These are phyloP conservation scores for Mechanitis messenoides DNA, from an alignment of 2,888 invertebrate genomes.

Conservation along the genomic window DNA sequence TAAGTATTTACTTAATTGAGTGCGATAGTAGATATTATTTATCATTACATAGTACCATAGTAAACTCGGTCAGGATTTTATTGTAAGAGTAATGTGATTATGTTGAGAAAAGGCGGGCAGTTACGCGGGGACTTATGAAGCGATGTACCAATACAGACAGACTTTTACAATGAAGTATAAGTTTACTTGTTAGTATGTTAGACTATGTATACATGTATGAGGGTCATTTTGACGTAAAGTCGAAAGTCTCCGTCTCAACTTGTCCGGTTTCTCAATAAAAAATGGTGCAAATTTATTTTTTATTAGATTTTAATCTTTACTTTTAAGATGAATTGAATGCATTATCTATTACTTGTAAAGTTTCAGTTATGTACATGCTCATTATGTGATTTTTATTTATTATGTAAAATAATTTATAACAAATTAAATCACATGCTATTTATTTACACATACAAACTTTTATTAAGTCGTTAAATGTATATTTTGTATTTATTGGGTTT, in stretches of 20 bases:
- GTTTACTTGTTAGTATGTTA: too few relatives aligned
- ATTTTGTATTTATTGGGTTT: constrained; percentile 6
- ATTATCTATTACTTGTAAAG: constrained; percentile 9
- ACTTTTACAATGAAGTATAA: too few relatives aligned
- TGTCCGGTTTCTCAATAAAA: constrained; percentile 16
- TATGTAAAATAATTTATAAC: constrained; percentile 8
- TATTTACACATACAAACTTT: constrained; percentile 11
- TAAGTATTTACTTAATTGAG: constrained; percentile 10
- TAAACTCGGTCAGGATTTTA: constrained; percentile 6
- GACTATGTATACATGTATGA: neutral
- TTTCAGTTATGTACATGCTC: constrained; percentile 11
- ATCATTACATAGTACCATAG: neutral
- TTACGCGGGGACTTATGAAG: neutral
- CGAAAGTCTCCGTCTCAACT: constrained; percentile 9
- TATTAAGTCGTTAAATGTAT: constrained; percentile 10
- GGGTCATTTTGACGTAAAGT: neutral
- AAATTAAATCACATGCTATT: constrained; percentile 18
- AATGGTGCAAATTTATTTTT: constrained; percentile 28
- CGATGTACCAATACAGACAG: too few relatives aligned
- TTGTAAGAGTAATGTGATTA: constrained; percentile 1
- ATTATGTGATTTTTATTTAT: constrained; percentile 20
- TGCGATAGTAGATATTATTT: neutral
- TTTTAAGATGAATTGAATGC: constrained; percentile 7
- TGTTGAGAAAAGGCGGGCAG: constrained; percentile 1
- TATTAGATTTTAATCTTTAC: constrained; percentile 4